Evolutionary conservation across 30 jellyfish, hydroid and myxozoan species (phyloP), one percentile per base, ranked within the genome.

Genomic region (Aurelia sp.): DNA sequence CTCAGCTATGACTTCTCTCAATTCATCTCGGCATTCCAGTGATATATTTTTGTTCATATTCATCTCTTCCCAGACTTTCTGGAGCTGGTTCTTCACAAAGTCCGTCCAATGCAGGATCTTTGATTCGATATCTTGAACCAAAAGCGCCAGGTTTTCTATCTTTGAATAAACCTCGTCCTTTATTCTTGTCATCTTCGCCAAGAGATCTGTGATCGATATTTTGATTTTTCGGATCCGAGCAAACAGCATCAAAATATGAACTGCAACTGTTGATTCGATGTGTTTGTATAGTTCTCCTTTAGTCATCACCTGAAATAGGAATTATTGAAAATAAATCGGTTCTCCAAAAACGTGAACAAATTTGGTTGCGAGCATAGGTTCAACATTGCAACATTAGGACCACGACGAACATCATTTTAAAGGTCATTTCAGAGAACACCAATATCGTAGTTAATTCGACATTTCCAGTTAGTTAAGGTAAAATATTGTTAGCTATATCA

Each of bases 61-160:
- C 74, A 16, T 63, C 53, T 63, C 41, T 66, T 13, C 70, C 90
- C 82, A 47, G n/a, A 44, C 35, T 18, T 50, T 79, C n/a, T 27
- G 48, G 16, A 79, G 55, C 59, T 79, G 81, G 11, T 22, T 27
- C 37, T 64, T 79, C 22, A 79, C 59, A 31, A 27, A 79, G 1
- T 79, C 80, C 4, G 90, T 79, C 90, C 90, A 79, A 19, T 66
- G 66, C 6, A 79, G 21, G 15, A 79, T 60, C 53, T 79, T 66
- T 11, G 80, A 67, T 48, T 79, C 72, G 10, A 79, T 63, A n/a
- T 79, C 74, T 11, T 51, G 11, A 22, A 51, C 51, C 59, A 79
- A 65, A 33, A 1, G 21, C 16, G 35, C 10, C 23, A 63, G 81
- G 18, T 53, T 40, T 30, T 50, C 71, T 0, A 66, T 31, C 30